Conservation (phyloP, 2,797 vertebrate genomes). For the Alfaro cultratus region DNA sequence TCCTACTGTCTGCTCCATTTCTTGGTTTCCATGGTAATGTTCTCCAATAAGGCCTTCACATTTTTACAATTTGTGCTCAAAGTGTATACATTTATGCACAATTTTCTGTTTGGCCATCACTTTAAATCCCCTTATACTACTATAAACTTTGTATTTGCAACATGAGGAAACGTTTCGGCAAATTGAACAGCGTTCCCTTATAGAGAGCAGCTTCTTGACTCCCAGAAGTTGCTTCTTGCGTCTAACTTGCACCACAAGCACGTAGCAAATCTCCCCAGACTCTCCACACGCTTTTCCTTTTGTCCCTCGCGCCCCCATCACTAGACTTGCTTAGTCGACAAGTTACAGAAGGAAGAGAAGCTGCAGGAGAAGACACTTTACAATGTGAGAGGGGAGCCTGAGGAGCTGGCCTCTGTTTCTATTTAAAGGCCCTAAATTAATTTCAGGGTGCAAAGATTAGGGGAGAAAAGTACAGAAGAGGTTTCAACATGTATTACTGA, state of each 20-base stretch:
- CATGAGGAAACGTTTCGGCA: neutral
- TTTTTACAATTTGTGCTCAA: neutral
- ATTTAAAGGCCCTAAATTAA: constrained; percentile 30
- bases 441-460: constrained; percentile 23
- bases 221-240: constrained; percentile 13
- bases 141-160: neutral
- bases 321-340: constrained; percentile 48
- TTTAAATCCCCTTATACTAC: neutral
- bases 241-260: constrained; percentile 5
- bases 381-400: neutral
- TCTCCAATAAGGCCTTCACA: neutral
- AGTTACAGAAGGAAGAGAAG: constrained; percentile 29
- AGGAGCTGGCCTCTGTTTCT: neutral
- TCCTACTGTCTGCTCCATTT: neutral
- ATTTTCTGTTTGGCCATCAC: neutral
- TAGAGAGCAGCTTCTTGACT: constrained; percentile 2
- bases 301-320: neutral
- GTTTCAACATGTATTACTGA: neutral
- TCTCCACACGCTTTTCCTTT: constrained; percentile 6
- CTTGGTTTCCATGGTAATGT: neutral
- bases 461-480: neutral
- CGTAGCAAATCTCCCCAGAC: neutral
- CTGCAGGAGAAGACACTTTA: constrained; percentile 8
- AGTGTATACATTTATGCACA: neutral
- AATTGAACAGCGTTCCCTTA: neutral